Base-by-base conservation (phyloP, 2,113 vertebrate species). In the human region DNA sequence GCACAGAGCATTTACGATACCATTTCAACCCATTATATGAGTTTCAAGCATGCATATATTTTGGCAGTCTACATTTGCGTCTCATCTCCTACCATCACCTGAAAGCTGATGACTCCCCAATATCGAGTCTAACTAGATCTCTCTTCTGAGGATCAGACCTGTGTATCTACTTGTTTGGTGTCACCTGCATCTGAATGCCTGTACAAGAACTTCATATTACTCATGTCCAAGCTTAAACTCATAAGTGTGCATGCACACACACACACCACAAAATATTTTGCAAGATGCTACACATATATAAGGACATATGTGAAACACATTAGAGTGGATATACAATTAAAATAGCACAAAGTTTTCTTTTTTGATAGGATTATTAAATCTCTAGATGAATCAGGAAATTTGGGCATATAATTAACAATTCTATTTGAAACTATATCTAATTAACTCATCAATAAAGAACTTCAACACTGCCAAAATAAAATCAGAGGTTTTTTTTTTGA, bases 401-500 rank as follows among this genome's bases (percentile, higher is more conserved):
- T 88, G 55, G 20, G 11, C 32, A 80, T 87, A 90, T 43, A 87
- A 88, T 80, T 94, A 80, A 80, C 45, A 84, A 72, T 82, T 68
- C 75, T 66, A 75, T 84, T 91, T 81, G 57, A 96, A 30, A 89
- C 23, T 79, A 18, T 64, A 61, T 84, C 50, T 90, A 64, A 72
- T 81, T 30, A 81, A 81, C 13, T 92, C 14, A 89, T 89, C 79
- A 72, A 68, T 68, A 92, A 89, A 38, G 20, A 86, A 73, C 38
- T 52, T 93, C 35, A 95, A 91, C 40, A 89, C 13, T 82, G 6
- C 2, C 43, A 89, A 85, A 95, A 93, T 55, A 84, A 55, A 95
- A 64, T 91, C 40, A 72, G 5, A 78, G 6, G 30, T 64, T 75
- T 84, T 83, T 80, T 45, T 48, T 43, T 25, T 22, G 61, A 96